Conservation (phyloP, 2,113 vertebrate genomes). For the Lepus timidus region DNA sequence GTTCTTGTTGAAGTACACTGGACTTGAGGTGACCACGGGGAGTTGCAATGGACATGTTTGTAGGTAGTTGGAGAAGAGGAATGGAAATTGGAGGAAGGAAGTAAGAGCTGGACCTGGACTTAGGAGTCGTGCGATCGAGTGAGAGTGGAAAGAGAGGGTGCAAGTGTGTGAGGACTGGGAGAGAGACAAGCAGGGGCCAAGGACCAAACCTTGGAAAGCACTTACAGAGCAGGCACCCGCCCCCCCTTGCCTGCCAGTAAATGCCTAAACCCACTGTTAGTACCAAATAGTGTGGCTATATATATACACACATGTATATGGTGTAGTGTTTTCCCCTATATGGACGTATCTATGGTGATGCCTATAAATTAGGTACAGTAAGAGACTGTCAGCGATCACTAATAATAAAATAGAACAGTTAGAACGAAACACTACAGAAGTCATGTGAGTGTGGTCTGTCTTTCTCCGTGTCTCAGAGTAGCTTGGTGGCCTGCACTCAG, state of each 20-base stretch:
- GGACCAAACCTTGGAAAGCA: neutral
- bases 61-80: neutral
- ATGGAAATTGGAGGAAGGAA: neutral
- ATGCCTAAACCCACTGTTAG: neutral
- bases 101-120: neutral
- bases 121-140: neutral
- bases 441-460: neutral
- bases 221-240: neutral
- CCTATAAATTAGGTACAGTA: no score
- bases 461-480: neutral
- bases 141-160: neutral
- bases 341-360: fast-evolving
- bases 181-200: neutral
- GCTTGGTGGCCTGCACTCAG: neutral
- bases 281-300: neutral
- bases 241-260: neutral
- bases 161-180: neutral
- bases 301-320: no score
- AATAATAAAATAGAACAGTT: neutral
- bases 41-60: neutral
- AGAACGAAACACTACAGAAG: neutral
- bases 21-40: neutral
- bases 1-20: neutral
- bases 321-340: no score
- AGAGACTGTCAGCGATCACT: neutral